These are phyloP conservation scores for Ceuthmochares aereus DNA, from an alignment of 2,113 vertebrate species.

Conservation along the genomic window DNA sequence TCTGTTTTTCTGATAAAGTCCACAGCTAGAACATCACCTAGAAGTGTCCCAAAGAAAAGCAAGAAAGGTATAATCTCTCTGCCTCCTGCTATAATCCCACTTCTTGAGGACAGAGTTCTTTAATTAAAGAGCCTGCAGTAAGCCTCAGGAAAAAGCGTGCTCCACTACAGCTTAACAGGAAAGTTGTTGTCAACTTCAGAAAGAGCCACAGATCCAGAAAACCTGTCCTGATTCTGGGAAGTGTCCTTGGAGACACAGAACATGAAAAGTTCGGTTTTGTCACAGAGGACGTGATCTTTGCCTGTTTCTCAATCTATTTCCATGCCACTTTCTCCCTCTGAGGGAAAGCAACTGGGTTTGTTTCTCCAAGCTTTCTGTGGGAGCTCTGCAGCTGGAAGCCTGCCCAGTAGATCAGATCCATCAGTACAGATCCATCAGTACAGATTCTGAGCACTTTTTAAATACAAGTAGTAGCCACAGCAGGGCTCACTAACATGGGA, in stretches of 20 bases:
- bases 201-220: not conserved
- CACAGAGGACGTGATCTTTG: fast-evolving
- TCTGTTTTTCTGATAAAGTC: not conserved
- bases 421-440: not conserved
- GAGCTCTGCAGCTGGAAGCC: not conserved
- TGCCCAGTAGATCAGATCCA: not conserved
- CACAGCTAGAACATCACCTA: not conserved
- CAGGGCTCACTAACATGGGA: not conserved
- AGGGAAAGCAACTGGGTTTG: not conserved
- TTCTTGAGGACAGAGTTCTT: not conserved
- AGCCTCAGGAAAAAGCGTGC: not conserved
- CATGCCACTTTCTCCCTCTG: not conserved
- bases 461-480: not conserved
- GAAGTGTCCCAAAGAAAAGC: not conserved
- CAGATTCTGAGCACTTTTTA: not conserved
- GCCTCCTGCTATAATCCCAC: not conserved
- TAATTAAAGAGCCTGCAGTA: not conserved
- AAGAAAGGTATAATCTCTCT: not conserved
- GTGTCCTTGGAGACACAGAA: not conserved
- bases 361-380: not conserved
- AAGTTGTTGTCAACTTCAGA: not conserved
- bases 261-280: not conserved
- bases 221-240: not conserved
- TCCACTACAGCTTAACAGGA: not conserved
- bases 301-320: not conserved